Evolutionary conservation across 2,888 invertebrate species (phyloP), one percentile per base, ranked within the genome.

Genomic region (Arctia plantaginis): DNA sequence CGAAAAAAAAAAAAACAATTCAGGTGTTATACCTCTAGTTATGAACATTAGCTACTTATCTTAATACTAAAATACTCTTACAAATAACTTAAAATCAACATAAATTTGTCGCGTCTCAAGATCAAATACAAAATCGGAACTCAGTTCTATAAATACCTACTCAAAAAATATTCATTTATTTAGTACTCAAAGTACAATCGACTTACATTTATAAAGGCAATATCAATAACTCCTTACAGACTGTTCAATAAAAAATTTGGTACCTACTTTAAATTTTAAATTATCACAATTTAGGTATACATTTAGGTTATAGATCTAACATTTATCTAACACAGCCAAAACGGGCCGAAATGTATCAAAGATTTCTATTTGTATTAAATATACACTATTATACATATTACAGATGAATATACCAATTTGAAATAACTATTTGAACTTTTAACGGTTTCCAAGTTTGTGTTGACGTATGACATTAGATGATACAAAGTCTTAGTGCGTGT

Each of bases 171-270:
- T 84, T 78, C 77, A 83, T 71, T 77, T 77, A 77, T 80, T 87
- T 88, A 89, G 93, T 94, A 94, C 94, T 94, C 84, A 91, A 76
- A 93, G 92, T 93, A 94, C 92, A 87, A 90, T 91, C 89, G 91
- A 90, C 77, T 35, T 71, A 81, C 77, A 85, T 78, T n/a, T 67
- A 80, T 80, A 82, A 84, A 88, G 90, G 87, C 87, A 86, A 82
- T 84, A 84, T 82, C 79, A 78, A 85, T 84, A 82, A 81, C 82
- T 80, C 80, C 51, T 55, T 27, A 78, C 66, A 82, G 69, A 67
- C 51, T 80, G 78, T 80, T 81, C 78, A 51, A 70, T 20, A 3
- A 70, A 62, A 62, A 65, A 77, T 78, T 80, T 83, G 75, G 76
- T 77, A 80, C 85, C 75, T 74, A 75, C 76, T 79, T 80, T 75